Base-by-base conservation (phyloP, 2,888 invertebrate species). In the Rhogogaster chlorosoma region DNA sequence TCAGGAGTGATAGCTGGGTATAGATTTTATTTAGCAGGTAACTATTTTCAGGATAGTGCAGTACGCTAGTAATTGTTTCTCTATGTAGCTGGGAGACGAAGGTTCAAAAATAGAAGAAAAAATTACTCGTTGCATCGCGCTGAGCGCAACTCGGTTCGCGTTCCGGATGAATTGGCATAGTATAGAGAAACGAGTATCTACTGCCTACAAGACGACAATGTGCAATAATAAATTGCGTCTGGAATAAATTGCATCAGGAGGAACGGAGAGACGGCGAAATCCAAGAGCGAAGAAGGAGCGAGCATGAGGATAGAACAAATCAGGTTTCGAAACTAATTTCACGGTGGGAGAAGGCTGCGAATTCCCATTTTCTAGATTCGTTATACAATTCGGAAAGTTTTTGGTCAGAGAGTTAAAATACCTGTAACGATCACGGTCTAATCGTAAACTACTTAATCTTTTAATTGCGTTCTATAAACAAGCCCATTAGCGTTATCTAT, bases 391-490 rank as follows among this genome's bases (percentile, higher is more conserved):
- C 38, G 42, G 6, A 61, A 26, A 80, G 38, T 61, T 38, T 80
- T 38, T 22, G 38, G 38, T n/a, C 57, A 29, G 22, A 29, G 22
- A 38, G 49, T 38, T 36, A 36, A 78, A 57, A 61, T 57, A 49
- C 67, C 71, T 84, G 67, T 84, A 86, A 88, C 85, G 84, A 84
- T 53, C 53, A 7, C 87, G 84, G 78, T 88, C 87, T 87, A 86
- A 86, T 87, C 86, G 83, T 85, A 84, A 86, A 61, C 77, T 85
- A 86, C 84, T 89, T 88, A 88, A 88, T 86, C 86, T 87, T 88
- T 87, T 87, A 87, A 88, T 89, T 87, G 86, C 86, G 82, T 86
- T 88, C 86, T 85, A 85, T 86, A 88, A 88, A 88, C 86, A 86
- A 86, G 22, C 3, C n/a, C 26, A 49, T 22, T 38, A 36, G 70